These are phyloP conservation scores for Ceratosolen fusciceps DNA, from an alignment of 1,140 invertebrate species.

Conservation along the genomic window DNA sequence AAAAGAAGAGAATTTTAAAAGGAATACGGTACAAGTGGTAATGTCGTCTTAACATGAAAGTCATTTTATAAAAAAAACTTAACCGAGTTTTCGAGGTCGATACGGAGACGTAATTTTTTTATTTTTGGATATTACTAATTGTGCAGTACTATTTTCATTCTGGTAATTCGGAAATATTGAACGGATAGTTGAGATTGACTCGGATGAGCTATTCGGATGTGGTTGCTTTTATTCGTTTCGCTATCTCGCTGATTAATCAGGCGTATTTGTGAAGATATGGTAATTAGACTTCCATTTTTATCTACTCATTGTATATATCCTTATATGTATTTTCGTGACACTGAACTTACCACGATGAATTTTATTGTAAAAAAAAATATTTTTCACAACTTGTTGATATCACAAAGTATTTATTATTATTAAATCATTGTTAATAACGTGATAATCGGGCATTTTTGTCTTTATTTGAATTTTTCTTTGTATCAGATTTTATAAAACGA, in stretches of 20 bases:
- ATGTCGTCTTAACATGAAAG: neutral
- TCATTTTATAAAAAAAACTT: no score
- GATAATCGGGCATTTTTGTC: no score
- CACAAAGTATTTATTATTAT: no score
- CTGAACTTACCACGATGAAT: neutral
- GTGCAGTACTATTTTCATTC: conserved; percentile 23
- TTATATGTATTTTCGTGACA: neutral
- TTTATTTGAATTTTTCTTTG: no score
- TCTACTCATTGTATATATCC: neutral
- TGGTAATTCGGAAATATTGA: conserved; percentile 15
- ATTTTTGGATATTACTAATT: conserved; percentile 34
- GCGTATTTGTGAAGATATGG: conserved; percentile 2
- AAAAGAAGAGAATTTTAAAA: neutral
- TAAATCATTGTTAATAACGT: no score
- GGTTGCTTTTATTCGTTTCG: neutral
- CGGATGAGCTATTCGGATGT: neutral
- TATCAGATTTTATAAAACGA: no score
- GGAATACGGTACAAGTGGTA: neutral
- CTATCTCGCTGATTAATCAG: neutral
- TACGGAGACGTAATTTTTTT: neutral
- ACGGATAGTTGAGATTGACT: neutral
- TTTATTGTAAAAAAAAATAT: neutral
- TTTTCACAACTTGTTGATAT: no score
- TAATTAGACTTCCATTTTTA: conserved; percentile 18
- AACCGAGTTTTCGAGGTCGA: no score